phyloP scores from a whole-genome alignment of 2,888 invertebrate genomes.

The Microctonus brassicae region DNA sequence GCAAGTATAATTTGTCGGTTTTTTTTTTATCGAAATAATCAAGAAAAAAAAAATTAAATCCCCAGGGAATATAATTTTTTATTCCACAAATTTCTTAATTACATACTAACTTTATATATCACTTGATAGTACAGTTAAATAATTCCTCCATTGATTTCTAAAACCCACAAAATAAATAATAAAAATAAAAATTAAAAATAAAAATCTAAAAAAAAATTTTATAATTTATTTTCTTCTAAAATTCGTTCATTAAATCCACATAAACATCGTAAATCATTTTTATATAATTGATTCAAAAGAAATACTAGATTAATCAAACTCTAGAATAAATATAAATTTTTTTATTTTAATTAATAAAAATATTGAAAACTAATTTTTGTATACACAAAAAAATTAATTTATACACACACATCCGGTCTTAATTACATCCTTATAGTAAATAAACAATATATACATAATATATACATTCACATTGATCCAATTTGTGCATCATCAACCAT shows the following conservation, averaged over 20 bases:
- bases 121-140: too few relatives aligned
- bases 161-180: not conserved
- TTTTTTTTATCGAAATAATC: too few relatives aligned
- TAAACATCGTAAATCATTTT: not conserved
- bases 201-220: too few relatives aligned
- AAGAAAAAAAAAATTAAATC: too few relatives aligned
- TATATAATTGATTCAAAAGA: too few relatives aligned
- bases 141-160: too few relatives aligned
- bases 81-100: too few relatives aligned
- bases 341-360: not conserved
- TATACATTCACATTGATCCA: not conserved
- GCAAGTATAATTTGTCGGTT: not conserved
- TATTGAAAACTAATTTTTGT: not conserved
- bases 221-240: not conserved
- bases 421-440: not conserved
- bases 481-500: constrained; percentile 22
- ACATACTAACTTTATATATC: too few relatives aligned
- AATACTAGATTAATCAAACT: too few relatives aligned
- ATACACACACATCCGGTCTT: not conserved
- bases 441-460: not conserved
- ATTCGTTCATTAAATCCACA: not conserved
- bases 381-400: not conserved
- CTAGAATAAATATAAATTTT: too few relatives aligned
- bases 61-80: too few relatives aligned
- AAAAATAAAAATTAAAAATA: not conserved